Evolutionary conservation across 2,113 vertebrate species (phyloP), one percentile per base, ranked within the genome.

Genomic region (Ciconia boyciana): DNA sequence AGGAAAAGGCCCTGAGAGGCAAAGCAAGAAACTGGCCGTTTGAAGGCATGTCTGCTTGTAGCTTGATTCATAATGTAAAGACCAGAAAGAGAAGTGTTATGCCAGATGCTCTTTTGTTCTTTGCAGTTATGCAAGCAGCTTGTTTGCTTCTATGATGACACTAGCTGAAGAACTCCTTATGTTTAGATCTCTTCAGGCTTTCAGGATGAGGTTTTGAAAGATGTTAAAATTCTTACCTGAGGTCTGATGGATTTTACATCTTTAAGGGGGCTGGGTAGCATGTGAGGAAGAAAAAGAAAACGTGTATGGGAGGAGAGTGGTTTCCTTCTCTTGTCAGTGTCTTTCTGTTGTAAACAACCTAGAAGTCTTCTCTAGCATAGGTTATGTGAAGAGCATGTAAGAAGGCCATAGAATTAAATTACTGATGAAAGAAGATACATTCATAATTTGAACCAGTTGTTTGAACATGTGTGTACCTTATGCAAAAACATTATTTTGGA

Each of bases 81-180:
- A 49, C 83, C 54, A 41, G 74, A 32, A 13, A 90, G 51, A 68
- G 43, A 64, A 93, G 32, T 64, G n/a, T 84, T 92, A 75, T 94
- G 83, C 49, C 60, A 90, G 52, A 78, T 93, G 57, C 68, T 89
- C 41, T 58, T 89, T 83, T 88, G 68, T 83, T 92, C 90, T 94
- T 93, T 55, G 76, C 83, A 64, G n/a, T 90, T 94, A 86, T 2
- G 29, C 41, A 83, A 75, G 68, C 76, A 75, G 61, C 51, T 65
- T 70, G 49, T 79, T 91, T 86, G 55, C 26, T 96, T 90, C 78
- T 24, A 11, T 70, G 76, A 71, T 94, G 57, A 36, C 55, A 48
- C 24, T 64, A 90, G 39, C 88, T 81, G 68, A 84, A 58, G 21
- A 51, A 12, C 43, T 65, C 34, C 24, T 55, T 46, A 39, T 70